These are phyloP conservation scores for Acleris holmiana DNA, from an alignment of 2,888 invertebrate genomes.

Conservation along the genomic window DNA sequence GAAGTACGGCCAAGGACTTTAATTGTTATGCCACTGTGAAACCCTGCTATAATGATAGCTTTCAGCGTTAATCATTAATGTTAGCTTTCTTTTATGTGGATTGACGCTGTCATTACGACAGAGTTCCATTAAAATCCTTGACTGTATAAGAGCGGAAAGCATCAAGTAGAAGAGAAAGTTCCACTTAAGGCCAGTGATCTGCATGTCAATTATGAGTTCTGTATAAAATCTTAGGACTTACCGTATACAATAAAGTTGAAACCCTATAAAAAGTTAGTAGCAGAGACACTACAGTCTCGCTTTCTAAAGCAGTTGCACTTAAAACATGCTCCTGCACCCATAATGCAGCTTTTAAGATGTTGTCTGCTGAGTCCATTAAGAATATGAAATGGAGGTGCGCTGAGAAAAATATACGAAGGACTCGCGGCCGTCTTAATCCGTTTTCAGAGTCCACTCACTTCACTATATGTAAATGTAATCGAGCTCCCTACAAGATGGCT, in stretches of 20 bases:
- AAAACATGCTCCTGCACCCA: slow-evolving; percentile 20
- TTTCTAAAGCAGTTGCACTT: slow-evolving; percentile 13
- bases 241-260: slow-evolving; percentile 2
- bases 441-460: slow-evolving; percentile 43
- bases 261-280: slow-evolving; percentile 3
- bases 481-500: not conserved
- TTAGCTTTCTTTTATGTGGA: no score
- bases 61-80: no score
- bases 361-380: slow-evolving; percentile 65
- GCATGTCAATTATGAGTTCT: not conserved
- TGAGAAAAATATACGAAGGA: slow-evolving; percentile 63
- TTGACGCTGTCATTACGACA: no score
- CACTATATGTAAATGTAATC: not conserved
- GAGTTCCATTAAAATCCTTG: no score
- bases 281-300: slow-evolving; percentile 7
- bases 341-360: slow-evolving; percentile 39
- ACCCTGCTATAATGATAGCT: no score
- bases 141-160: not conserved
- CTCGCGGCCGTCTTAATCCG: slow-evolving; percentile 44
- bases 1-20: no score
- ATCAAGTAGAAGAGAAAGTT: not conserved
- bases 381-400: slow-evolving; percentile 66
- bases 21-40: no score
- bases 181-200: not conserved
- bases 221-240: not conserved